Conservation (phyloP, 1,140 invertebrate species). For the Berghia stephanieae region DNA sequence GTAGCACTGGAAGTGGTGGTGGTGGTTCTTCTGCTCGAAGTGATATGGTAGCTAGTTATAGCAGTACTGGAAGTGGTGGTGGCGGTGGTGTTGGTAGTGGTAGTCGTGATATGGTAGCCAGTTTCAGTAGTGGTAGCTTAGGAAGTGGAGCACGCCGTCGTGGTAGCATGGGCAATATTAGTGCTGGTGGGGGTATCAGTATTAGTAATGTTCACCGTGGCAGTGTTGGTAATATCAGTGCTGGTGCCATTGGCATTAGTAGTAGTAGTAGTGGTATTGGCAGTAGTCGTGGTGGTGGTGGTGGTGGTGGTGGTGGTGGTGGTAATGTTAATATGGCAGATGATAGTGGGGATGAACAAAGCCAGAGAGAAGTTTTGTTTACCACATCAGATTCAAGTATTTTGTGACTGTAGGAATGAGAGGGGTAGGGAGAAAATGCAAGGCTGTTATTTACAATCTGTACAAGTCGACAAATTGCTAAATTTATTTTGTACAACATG, state of each 20-base stretch:
- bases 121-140: too few species aligned
- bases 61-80: background rate
- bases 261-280: constrained; percentile 47
- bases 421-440: background rate
- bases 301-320: constrained; percentile 13
- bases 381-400: constrained; percentile 37
- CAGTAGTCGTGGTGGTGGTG: constrained; percentile 17
- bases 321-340: background rate
- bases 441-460: background rate
- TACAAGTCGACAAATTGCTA: background rate
- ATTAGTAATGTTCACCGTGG: too few species aligned
- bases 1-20: too few species aligned
- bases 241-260: too few species aligned
- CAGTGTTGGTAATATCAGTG: too few species aligned
- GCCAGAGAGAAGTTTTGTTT: constrained; percentile 30
- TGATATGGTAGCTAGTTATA: too few species aligned
- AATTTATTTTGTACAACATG: background rate
- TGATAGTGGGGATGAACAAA: constrained; percentile 17
- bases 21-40: too few species aligned
- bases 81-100: background rate
- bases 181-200: too few species aligned
- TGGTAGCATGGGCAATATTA: too few species aligned
- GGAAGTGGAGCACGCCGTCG: too few species aligned
- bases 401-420: constrained; percentile 33
- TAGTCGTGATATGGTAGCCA: background rate